phyloP scores from a whole-genome alignment of 1,140 invertebrate genomes.

The Piezodorus guildinii region DNA sequence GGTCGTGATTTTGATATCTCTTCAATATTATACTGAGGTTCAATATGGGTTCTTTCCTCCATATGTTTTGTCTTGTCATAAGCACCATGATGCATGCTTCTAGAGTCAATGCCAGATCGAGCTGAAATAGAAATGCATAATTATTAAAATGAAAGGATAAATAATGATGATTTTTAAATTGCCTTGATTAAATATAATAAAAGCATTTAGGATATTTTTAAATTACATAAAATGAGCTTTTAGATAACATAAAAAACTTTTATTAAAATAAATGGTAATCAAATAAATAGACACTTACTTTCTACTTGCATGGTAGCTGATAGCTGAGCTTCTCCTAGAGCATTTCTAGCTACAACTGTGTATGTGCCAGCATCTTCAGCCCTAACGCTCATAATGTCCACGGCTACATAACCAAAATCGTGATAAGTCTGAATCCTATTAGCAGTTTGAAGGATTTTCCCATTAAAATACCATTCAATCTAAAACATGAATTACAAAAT shows the following conservation, averaged over 20 bases:
- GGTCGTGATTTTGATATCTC: conserved; percentile 89
- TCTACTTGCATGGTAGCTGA: conserved; percentile 74
- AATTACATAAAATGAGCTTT: conserved; percentile 16
- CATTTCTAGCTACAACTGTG: conserved; percentile 78
- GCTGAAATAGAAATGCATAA: conserved; percentile 42
- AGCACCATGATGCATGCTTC: conserved; percentile 70
- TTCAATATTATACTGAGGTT: conserved; percentile 79
- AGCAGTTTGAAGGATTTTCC: conserved; percentile 66
- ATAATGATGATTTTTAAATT: neutral
- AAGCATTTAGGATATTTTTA: too few species aligned
- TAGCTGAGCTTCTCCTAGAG: conserved; percentile 69
- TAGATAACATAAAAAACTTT: conserved; percentile 7
- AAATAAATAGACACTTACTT: conserved; percentile 47
- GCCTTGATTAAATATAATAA: neutral
- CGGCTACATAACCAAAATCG: conserved; percentile 89
- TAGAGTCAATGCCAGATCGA: conserved; percentile 73
- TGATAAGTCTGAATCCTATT: conserved; percentile 84
- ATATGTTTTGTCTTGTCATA: conserved; percentile 78
- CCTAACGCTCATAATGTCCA: conserved; percentile 82
- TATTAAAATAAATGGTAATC: too few species aligned
- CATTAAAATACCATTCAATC: conserved; percentile 87
- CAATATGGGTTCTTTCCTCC: conserved; percentile 73
- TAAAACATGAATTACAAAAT: conserved; percentile 20
- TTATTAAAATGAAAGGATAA: neutral
- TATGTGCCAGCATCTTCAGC: conserved; percentile 77